Evolutionary conservation across 2,888 invertebrate genomes (phyloP).

Genomic region (Ochropleura plecta): DNA sequence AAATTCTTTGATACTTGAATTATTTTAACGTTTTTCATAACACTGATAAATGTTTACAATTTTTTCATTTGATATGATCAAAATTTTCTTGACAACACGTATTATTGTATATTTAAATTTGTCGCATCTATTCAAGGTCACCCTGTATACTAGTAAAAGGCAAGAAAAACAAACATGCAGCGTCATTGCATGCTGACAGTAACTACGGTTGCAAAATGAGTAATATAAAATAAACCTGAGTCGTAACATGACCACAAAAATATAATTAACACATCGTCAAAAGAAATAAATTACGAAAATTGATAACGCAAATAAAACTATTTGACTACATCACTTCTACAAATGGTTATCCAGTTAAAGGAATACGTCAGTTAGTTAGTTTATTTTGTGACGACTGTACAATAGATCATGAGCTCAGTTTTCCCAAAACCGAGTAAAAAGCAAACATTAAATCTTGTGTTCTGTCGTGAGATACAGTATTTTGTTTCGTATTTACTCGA

Average conservation of each 20-base stretch:
- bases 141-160: slow-evolving; percentile 3
- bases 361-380: slow-evolving; percentile 6
- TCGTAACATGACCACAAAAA: background rate
- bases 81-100: too few species aligned
- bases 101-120: too few species aligned
- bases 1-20: too few species aligned
- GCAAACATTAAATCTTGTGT: background rate
- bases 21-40: too few species aligned
- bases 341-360: slow-evolving; percentile 14
- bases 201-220: slow-evolving; percentile 5
- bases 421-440: slow-evolving; percentile 27
- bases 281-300: slow-evolving; percentile 1
- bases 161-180: background rate
- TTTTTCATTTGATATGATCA: too few species aligned
- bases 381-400: slow-evolving; percentile 3
- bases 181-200: background rate
- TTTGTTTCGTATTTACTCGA: slow-evolving; percentile 7
- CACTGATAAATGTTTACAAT: too few species aligned
- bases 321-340: slow-evolving; percentile 13
- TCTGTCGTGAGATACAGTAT: background rate
- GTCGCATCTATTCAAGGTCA: too few species aligned
- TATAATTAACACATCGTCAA: background rate
- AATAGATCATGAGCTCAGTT: slow-evolving; percentile 3
- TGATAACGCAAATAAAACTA: background rate
- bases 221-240: background rate